Conservation (phyloP, 2,888 invertebrate species). For the Cataglyphis livida region DNA sequence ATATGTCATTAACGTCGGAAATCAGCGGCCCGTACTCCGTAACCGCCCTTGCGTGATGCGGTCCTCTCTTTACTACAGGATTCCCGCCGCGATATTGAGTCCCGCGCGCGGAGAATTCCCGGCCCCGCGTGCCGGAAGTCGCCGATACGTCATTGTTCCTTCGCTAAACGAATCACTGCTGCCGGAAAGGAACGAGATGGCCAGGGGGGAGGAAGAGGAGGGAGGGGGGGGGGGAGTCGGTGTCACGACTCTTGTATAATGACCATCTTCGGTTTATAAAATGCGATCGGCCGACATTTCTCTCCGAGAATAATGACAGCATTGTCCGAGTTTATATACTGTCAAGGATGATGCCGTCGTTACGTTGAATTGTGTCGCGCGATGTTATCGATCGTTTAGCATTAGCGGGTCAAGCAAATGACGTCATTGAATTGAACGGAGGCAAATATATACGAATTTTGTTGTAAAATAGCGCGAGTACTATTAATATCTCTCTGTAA, state of each 20-base stretch:
- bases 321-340: background rate
- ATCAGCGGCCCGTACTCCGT: slow-evolving; percentile 77
- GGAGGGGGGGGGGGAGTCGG: background rate
- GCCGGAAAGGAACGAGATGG: slow-evolving; percentile 21
- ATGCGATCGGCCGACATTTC: slow-evolving; percentile 30
- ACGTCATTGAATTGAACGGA: background rate
- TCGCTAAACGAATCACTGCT: slow-evolving; percentile 70
- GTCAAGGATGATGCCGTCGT: slow-evolving; percentile 20
- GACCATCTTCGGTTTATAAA: slow-evolving; percentile 26
- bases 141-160: slow-evolving; percentile 74
- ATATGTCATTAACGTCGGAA: slow-evolving; percentile 82
- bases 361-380: background rate
- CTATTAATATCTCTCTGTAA: background rate
- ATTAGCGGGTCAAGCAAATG: background rate
- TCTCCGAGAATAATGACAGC: background rate
- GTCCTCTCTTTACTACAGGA: slow-evolving; percentile 69
- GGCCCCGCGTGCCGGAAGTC: slow-evolving; percentile 74
- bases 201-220: no score
- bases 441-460: background rate
- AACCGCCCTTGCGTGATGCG: slow-evolving; percentile 77
- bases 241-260: slow-evolving; percentile 49
- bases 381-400: slow-evolving; percentile 18
- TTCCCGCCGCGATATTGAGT: slow-evolving; percentile 64
- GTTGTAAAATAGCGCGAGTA: background rate
- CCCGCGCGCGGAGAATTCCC: slow-evolving; percentile 62